Evolutionary conservation across 2,888 invertebrate genomes (phyloP), one percentile per base, ranked within the genome.

Genomic region (Meiosimyza platycephala): DNA sequence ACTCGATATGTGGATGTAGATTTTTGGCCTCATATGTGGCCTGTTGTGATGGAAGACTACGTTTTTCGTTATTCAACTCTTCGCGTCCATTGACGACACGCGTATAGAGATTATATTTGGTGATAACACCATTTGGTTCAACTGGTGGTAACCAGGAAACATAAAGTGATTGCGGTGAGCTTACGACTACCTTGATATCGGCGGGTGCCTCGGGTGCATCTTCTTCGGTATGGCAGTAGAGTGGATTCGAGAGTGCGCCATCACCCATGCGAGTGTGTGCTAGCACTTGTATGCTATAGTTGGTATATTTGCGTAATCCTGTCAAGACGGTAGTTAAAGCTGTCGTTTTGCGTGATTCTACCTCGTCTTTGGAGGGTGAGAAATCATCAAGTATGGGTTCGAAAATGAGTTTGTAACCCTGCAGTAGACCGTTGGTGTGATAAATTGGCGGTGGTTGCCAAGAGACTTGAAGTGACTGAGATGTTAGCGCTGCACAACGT

Each of bases 121-220:
- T 92, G 68, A 95, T 90, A 73, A 92, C 87, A 12, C 95, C 95
- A 83, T 95, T 95, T 0, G 93, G 91, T 76, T 93, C 92, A 6
- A 88, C 82, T 0, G 95, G 95, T 5, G 92, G 90, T 75, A 93
- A 87, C 95, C 95, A 95, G 1, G 94, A 93, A 16, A 95, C 90
- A 77, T 93, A 90, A 3, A 95, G 88, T 2, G 93, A 92, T 82
- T 93, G 92, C 2, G 92, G 90, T 3, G 93, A 92, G 79, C 92
- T 92, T 15, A 93, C 92, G 63, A 93, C 91, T 5, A 93, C 94
- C 87, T 95, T 95, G 76, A 95, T 92, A 80, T 93, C 93, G 6
- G 92, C 90, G 1, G 95, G 95, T 57, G 92, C 90, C 73, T 93
- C 94, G 12, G 95, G 95, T 63, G 93, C 95, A 86, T 95, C 94